Conservation (phyloP, 2,113 vertebrate genomes). For the Petaurus breviceps region DNA sequence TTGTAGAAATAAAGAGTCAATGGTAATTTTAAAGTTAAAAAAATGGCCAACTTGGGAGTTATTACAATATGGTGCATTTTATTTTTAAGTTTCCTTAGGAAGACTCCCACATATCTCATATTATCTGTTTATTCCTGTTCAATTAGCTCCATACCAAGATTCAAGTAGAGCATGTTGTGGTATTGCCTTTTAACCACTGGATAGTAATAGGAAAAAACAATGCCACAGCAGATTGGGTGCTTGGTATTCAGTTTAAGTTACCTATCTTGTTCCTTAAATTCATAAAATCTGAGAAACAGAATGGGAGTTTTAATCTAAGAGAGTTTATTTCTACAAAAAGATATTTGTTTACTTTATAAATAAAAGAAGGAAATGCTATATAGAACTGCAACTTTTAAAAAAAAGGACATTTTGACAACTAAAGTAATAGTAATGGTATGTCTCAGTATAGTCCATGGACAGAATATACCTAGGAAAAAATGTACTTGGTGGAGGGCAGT, state of each 20-base stretch:
- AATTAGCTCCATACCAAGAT: neutral
- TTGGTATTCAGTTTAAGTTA: neutral
- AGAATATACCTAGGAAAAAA: neutral
- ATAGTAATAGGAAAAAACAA: neutral
- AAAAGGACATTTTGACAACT: neutral
- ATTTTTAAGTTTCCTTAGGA: neutral
- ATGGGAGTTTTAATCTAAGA: neutral
- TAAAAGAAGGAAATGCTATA: neutral
- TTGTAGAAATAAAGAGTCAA: neutral
- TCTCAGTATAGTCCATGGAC: neutral
- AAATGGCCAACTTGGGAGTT: neutral
- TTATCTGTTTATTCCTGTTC: neutral
- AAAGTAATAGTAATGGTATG: neutral
- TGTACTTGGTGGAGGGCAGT: neutral
- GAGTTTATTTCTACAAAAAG: neutral
- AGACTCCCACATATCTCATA: neutral
- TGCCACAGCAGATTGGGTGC: neutral
- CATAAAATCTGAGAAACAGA: neutral
- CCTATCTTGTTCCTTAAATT: neutral
- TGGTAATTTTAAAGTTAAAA: neutral
- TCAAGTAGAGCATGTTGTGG: neutral
- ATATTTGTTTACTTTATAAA: neutral
- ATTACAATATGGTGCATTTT: neutral
- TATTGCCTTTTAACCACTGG: neutral
- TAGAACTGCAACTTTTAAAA: neutral